Base-by-base conservation (phyloP, 2,113 vertebrate species). In the Podarcis raffonei region DNA sequence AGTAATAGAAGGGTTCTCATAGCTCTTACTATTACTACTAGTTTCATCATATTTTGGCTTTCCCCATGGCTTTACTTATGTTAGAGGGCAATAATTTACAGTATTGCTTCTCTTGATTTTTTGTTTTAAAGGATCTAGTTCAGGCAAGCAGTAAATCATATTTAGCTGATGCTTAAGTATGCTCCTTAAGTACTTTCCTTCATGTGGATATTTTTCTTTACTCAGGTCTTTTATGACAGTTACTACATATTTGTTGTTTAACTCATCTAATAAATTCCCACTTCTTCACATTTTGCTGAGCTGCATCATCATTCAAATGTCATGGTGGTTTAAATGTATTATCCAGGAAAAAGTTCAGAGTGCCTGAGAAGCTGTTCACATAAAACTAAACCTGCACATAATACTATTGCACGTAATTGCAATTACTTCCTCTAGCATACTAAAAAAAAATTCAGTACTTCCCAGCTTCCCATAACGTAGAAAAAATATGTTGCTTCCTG, bases 41-140 rank as follows among this genome's bases (percentile, higher is more conserved):
- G 13, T 57, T 91, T 39, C 68, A 93, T 42, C 9, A 69, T 12
- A 1, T 91, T 62, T 62, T 65, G 15, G 23, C 27, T 83, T 88
- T 76, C 77, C 3, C 20, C 22, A 6, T 25, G 12, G 30, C 66
- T 59, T 65, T 23, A 65, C 42, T 48, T 81, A 9, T 5, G 76
- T 83, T 74, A 74, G 18, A 81, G 25, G 35, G 85, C 1, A 80
- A 84, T 0, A 7, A 59, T 37, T 0, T 1, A 1, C 2, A 93
- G 0, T 7, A 90, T n/a, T 59, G 53, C 32, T 16, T 74, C 87
- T 84, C 23, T 22, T 78, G 37, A 62, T 62, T 62, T 62, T 27
- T 91, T 78, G 42, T 80, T 83, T 20, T 11, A 7, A 2, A 85
- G 81, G 7, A 68, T 32, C 23, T 57, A 11, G 22, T 92, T 77